These are phyloP conservation scores for Zosterops lateralis DNA, from an alignment of 2,113 vertebrate species.

Conservation along the genomic window DNA sequence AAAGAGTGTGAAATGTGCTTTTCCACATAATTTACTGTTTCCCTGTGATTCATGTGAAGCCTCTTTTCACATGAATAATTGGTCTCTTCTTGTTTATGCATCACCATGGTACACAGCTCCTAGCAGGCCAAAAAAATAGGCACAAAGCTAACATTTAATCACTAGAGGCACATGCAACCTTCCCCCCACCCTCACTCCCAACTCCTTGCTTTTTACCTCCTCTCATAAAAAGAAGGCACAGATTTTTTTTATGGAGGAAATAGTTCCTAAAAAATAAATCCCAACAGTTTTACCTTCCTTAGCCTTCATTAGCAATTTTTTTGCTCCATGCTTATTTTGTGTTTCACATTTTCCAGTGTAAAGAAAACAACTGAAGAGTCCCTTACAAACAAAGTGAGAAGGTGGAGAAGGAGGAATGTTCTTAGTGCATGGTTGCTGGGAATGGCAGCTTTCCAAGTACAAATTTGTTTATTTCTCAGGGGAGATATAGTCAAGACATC, in stretches of 20 bases:
- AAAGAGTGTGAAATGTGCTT: not conserved
- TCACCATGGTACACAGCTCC: constrained; percentile 38
- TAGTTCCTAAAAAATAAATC: not conserved
- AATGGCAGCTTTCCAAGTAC: not conserved
- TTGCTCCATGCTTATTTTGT: constrained; percentile 4
- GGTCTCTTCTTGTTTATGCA: constrained; percentile 57
- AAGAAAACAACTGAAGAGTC: not conserved
- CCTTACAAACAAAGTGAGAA: not conserved
- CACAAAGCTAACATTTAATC: constrained; percentile 53
- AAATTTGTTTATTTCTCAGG: constrained; percentile 20
- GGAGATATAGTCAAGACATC: not conserved
- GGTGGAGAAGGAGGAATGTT: constrained; percentile 12
- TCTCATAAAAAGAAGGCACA: not conserved
- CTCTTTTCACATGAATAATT: constrained; percentile 28
- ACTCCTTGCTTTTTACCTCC: not conserved
- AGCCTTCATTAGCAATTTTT: not conserved
- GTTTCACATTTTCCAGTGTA: constrained; percentile 30
- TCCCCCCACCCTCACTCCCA: not conserved
- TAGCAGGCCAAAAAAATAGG: not conserved
- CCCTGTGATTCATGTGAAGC: constrained; percentile 26
- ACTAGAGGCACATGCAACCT: not conserved
- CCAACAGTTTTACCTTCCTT: constrained; percentile 1
- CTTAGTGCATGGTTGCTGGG: not conserved
- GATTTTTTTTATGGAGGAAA: constrained; percentile 22
- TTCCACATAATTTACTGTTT: constrained; percentile 24